Conservation (phyloP, 2,888 invertebrate species). For the Apoda limacodes region DNA sequence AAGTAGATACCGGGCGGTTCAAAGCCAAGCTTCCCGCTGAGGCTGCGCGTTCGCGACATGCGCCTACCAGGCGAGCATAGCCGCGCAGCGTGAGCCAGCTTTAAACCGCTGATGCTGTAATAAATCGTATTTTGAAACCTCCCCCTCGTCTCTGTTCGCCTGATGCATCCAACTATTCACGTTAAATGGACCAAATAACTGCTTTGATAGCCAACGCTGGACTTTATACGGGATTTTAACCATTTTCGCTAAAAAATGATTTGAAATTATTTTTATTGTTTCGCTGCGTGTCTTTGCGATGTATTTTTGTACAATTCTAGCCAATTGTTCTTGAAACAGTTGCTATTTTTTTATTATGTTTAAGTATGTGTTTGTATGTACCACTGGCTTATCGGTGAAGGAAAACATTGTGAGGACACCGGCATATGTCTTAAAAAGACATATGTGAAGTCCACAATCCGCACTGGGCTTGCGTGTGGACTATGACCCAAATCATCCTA, state of each 20-base stretch:
- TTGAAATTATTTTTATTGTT: slow-evolving; percentile 54
- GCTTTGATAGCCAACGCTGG: slow-evolving; percentile 42
- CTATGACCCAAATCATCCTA: too few relatives aligned
- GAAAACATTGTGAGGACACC: too few relatives aligned
- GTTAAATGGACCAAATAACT: slow-evolving; percentile 63
- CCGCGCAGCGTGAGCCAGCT: slow-evolving; percentile 34
- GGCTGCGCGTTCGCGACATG: slow-evolving; percentile 30
- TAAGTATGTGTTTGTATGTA: too few relatives aligned
- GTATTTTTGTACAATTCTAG: too few relatives aligned
- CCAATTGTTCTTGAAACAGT: too few relatives aligned
- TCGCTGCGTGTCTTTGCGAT: too few relatives aligned
- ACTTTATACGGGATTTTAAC: slow-evolving; percentile 30
- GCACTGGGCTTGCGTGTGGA: too few relatives aligned
- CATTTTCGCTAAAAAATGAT: slow-evolving; percentile 50
- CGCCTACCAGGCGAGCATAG: slow-evolving; percentile 35
- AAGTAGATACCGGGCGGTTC: slow-evolving; percentile 25
- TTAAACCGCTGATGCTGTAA: slow-evolving; percentile 34
- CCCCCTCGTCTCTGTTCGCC: slow-evolving; percentile 24
- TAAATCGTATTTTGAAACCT: slow-evolving; percentile 47
- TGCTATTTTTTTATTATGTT: too few relatives aligned
- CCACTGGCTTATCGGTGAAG: too few relatives aligned
- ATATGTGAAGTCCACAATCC: too few relatives aligned
- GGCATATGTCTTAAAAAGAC: too few relatives aligned
- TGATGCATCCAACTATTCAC: slow-evolving; percentile 45
- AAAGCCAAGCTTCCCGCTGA: slow-evolving; percentile 35